phyloP scores from a whole-genome alignment of 2,888 invertebrate species.

The Amphimallon solstitiale region DNA sequence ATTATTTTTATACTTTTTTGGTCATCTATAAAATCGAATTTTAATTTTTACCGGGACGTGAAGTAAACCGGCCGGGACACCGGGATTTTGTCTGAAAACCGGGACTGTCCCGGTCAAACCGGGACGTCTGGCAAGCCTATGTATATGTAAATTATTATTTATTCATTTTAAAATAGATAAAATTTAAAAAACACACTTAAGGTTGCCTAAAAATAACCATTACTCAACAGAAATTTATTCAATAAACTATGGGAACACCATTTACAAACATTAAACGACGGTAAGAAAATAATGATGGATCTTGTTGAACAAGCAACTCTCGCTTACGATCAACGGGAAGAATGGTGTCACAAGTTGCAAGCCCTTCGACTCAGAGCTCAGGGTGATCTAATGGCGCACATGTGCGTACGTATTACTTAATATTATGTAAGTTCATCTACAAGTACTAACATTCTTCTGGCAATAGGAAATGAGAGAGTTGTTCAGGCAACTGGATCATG shows the following conservation, averaged over 20 bases:
- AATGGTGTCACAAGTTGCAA: constrained; percentile 81
- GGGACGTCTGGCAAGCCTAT: too few species aligned
- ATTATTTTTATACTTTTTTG: too few species aligned
- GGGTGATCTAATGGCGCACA: constrained; percentile 74
- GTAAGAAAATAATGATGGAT: constrained; percentile 85
- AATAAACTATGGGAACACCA: constrained; percentile 74
- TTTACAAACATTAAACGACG: constrained; percentile 65
- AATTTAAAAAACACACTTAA: too few species aligned
- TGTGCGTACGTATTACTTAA: constrained; percentile 55
- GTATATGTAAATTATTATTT: too few species aligned
- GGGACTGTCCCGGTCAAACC: too few species aligned
- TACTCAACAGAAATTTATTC: constrained; percentile 70
- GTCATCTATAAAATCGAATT: too few species aligned
- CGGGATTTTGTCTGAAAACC: too few species aligned
- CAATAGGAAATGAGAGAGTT: constrained; percentile 87
- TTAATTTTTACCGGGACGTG: too few species aligned
- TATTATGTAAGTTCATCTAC: too few species aligned
- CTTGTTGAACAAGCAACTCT: constrained; percentile 88
- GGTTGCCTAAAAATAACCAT: neutral
- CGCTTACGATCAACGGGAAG: constrained; percentile 89
- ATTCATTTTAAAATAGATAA: too few species aligned
- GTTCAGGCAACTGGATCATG: constrained; percentile 85
- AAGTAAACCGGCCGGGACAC: too few species aligned
- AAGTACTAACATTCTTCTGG: too few species aligned
- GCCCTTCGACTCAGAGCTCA: constrained; percentile 82